A percentile compares a stretch with the other conserved stretches of the same genome.
Evolutionary conservation across 2,888 invertebrate species (phyloP).

Genomic region (Oconnorella tubifera): DNA sequence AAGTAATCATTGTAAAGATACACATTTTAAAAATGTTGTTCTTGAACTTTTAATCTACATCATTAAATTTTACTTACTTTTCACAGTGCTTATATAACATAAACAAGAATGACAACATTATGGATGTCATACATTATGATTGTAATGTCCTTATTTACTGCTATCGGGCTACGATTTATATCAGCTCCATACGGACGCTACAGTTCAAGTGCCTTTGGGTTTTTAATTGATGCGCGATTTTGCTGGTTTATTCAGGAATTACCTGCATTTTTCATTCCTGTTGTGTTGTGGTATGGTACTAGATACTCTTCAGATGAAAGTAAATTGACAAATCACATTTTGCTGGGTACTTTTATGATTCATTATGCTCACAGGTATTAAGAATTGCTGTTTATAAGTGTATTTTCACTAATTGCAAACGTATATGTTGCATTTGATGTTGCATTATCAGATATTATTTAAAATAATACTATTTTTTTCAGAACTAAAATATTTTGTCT

Average conservation of each 20-base stretch:
- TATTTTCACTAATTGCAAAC: too few species aligned
- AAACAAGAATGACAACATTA: too few species aligned
- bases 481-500: too few species aligned
- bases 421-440: too few species aligned
- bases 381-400: too few species aligned
- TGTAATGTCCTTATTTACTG: neutral
- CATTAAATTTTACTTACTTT: too few species aligned
- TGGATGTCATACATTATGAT: neutral
- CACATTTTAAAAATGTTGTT: too few species aligned
- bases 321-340: neutral
- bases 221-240: neutral
- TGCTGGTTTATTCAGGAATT: neutral
- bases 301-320: neutral
- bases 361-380: neutral
- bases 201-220: neutral
- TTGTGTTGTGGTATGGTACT: neutral
- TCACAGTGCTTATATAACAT: too few species aligned
- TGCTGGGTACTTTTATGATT: neutral
- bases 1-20: too few species aligned
- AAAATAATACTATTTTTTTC: too few species aligned
- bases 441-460: too few species aligned
- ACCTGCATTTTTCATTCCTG: neutral
- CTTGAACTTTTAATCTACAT: too few species aligned
- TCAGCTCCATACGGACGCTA: neutral
- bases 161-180: neutral